Evolutionary conservation across 2,797 vertebrate species (phyloP), one percentile per base, ranked within the genome.

Genomic region (Halcyon smyrnensis): DNA sequence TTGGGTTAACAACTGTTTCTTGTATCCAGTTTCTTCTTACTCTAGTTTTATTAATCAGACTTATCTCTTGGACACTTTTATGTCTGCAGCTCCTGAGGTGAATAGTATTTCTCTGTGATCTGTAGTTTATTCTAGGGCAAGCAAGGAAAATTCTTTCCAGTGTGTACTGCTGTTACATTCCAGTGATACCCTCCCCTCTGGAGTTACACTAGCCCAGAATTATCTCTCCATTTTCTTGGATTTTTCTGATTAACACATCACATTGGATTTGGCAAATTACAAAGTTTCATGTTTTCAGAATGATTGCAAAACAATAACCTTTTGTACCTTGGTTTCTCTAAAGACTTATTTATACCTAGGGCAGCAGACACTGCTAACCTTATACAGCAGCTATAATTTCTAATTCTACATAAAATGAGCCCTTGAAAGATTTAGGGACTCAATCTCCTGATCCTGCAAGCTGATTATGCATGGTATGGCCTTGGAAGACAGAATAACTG

Each of bases 1-100:
- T 86, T 80, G 34, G 11, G 11, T 63, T 78, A 75, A 67, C 36
- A 71, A 19, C 5, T 12, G 19, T 57, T 76, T 69, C 91, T 69
- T 15, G 4, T 90, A 88, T 82, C 84, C 9, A 10, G 4, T 90
- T 94, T 76, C 65, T 82, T 91, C 76, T 87, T 87, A 89, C 36
- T 27, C 21, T 78, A 54, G 43, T 77, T 77, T 94, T 28, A 14
- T 96, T 78, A 25, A 24, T 88, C 48, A 69, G 74, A 80, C 89
- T 96, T 93, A 9, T 13, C 28, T 78, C 92, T 95, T 39, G 60
- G 70, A 45, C 77, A 59, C 76, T 86, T 91, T 79, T 74, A 79
- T 74, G 23, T 91, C 73, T 53, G 11, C 69, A 73, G 67, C 13
- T 88, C 67, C 57, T 57, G 84, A 81, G 23, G 39, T 60, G 6